Evolutionary conservation across 2,797 vertebrate genomes (phyloP).

Genomic region (Microtus agrestis): DNA sequence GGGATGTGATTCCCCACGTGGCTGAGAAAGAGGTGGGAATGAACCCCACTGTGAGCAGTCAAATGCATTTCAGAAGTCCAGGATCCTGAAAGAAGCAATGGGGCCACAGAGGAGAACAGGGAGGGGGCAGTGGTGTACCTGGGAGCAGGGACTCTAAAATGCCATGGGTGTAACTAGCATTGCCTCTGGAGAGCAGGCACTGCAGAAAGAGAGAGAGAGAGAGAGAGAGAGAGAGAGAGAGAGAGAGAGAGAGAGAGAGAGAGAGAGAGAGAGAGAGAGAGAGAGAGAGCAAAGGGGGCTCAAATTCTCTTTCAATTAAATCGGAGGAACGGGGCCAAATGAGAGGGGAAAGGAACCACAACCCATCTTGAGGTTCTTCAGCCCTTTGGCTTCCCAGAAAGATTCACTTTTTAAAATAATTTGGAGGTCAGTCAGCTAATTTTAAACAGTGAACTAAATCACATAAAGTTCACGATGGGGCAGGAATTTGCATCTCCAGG

Average conservation of each 20-base stretch:
- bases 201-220: not conserved
- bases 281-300: not conserved
- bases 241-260: not conserved
- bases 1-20: not conserved
- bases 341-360: not conserved
- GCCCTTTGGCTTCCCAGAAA: not conserved
- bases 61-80: not conserved
- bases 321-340: not conserved
- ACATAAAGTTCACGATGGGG: slow-evolving; percentile 44
- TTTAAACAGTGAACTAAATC: slow-evolving; percentile 71
- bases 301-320: not conserved
- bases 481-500: slow-evolving; percentile 63
- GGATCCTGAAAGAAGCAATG: not conserved
- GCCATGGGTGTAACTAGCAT: not conserved
- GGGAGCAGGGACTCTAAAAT: fast-evolving
- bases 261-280: not conserved
- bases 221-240: not conserved
- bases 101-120: not conserved
- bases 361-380: not conserved
- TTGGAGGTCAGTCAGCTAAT: slow-evolving; percentile 27
- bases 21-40: not conserved
- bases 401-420: not conserved
- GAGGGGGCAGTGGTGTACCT: fast-evolving
- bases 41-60: not conserved
- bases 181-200: not conserved